A percentile compares a stretch with the other conserved stretches of the same genome.
Evolutionary conservation across 2,113 vertebrate species (phyloP).

Genomic region (Parotia lawesii): DNA sequence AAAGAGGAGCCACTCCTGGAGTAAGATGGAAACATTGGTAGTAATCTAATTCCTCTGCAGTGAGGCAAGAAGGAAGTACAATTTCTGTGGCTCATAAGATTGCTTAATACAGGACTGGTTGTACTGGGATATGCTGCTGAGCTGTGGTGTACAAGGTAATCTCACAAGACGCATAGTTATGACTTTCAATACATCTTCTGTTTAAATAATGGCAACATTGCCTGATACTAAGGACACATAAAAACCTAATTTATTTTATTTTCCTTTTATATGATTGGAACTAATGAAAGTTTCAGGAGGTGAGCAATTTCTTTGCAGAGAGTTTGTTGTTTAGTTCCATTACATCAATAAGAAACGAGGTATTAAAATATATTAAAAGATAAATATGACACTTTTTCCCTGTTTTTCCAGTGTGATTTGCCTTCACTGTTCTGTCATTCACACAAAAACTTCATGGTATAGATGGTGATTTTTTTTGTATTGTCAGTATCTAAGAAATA

Average conservation of each 20-base stretch:
- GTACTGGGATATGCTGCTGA: not conserved
- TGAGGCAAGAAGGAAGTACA: not conserved
- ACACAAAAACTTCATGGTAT: not conserved
- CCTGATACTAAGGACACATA: not conserved
- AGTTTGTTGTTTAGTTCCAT: not conserved
- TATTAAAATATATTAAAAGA: not conserved
- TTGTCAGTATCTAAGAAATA: not conserved
- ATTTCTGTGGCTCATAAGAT: rapidly evolving
- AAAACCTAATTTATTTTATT: not conserved
- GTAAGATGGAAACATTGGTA: not conserved
- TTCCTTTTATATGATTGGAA: not conserved
- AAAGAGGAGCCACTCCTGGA: not conserved
- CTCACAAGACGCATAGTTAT: not conserved
- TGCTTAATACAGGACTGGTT: not conserved
- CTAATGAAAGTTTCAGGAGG: not conserved
- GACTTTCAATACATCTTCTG: not conserved
- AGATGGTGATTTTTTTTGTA: not conserved
- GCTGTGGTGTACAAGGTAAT: not conserved
- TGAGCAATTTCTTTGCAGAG: not conserved
- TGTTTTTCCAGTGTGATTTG: not conserved
- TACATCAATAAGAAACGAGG: not conserved
- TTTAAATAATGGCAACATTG: not conserved
- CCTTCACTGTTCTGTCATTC: not conserved
- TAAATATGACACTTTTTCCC: not conserved
- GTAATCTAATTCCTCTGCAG: not conserved